Percentiles rank a stretch among this genome's conserved stretches.
Conservation (phyloP, 2,113 vertebrate genomes). For the Picathartes gymnocephalus region DNA sequence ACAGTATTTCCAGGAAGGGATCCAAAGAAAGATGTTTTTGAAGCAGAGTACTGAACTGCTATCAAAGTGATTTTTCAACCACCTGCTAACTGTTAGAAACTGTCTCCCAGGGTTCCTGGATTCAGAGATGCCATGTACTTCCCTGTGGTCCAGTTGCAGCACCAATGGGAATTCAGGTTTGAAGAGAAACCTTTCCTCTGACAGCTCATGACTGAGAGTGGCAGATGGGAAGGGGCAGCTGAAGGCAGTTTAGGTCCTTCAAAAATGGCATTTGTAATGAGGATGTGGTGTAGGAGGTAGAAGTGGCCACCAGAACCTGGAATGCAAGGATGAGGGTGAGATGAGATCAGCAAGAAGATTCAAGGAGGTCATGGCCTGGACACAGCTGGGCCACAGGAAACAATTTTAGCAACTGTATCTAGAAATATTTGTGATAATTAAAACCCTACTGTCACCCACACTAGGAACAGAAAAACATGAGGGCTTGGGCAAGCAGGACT, state of each 20-base stretch:
- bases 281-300: background rate
- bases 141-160: background rate
- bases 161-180: background rate
- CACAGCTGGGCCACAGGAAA: background rate
- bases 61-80: background rate
- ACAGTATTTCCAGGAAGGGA: background rate
- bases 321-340: background rate
- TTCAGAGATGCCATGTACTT: background rate
- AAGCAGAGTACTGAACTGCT: background rate
- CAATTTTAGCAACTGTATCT: background rate
- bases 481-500: background rate
- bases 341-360: background rate
- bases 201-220: background rate
- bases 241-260: background rate
- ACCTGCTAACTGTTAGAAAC: background rate
- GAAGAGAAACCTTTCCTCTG: background rate
- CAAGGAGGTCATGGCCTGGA: background rate
- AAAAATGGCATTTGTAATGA: background rate
- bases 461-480: background rate
- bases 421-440: constrained; percentile 19
- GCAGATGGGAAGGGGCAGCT: background rate
- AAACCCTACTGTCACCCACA: background rate
- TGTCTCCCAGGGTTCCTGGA: background rate
- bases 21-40: background rate
- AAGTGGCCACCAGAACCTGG: background rate